phyloP scores from a whole-genome alignment of 2,113 vertebrate species.

The Neopipo cinnamomea region DNA sequence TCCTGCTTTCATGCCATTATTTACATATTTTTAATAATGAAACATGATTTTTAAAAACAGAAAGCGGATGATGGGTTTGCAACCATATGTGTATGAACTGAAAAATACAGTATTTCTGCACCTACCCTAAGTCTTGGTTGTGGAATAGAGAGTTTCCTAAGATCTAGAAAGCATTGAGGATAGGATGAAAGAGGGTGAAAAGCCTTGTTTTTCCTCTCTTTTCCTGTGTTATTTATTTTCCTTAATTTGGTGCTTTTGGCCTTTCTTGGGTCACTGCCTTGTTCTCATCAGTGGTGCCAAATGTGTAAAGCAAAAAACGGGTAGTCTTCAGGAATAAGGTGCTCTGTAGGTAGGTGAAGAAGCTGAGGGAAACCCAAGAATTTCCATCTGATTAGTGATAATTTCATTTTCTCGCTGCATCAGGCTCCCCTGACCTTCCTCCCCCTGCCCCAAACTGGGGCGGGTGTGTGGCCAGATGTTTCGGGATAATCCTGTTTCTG shows the following conservation, averaged over 20 bases:
- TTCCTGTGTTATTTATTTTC: background rate
- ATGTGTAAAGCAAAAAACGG: background rate
- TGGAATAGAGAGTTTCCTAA: background rate
- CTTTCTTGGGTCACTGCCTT: background rate
- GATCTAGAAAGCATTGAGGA: background rate
- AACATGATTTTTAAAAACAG: background rate
- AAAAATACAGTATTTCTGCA: background rate
- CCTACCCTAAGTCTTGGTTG: background rate
- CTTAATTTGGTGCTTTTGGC: background rate
- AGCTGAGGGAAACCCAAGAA: background rate
- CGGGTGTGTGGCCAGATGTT: background rate
- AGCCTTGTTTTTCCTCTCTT: background rate
- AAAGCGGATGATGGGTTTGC: background rate
- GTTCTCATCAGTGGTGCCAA: background rate
- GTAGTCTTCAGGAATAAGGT: background rate
- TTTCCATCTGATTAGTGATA: background rate
- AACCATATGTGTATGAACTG: background rate
- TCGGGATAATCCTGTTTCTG: accelerated
- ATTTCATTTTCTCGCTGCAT: background rate
- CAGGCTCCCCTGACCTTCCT: background rate
- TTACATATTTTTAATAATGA: background rate
- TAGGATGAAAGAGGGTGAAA: background rate
- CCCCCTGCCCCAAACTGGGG: background rate
- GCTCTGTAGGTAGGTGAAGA: background rate
- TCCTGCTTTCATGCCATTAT: background rate